These are phyloP conservation scores for Parazoanthus darwini DNA, from an alignment of 92 coral and sea anemone species.

Conservation along the genomic window DNA sequence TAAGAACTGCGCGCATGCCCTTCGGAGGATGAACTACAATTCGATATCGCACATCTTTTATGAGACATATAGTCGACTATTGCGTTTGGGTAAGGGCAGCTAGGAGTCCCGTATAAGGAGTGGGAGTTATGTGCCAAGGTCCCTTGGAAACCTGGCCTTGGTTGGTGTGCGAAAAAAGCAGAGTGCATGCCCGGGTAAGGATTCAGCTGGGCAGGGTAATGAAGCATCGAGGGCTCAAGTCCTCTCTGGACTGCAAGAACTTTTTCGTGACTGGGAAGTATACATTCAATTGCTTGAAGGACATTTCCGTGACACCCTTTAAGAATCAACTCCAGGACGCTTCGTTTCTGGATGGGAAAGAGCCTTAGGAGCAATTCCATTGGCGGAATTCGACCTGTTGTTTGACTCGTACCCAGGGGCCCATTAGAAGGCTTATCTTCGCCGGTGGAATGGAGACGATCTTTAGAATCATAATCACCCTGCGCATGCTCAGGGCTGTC, in stretches of 20 bases:
- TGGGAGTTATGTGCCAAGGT: conserved; percentile 56
- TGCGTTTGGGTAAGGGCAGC: conserved; percentile 58
- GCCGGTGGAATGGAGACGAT: conserved; percentile 3
- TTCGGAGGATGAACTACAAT: conserved; percentile 43
- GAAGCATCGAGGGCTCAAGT: conserved; percentile 60
- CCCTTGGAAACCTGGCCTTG: conserved; percentile 66
- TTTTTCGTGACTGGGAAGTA: conserved; percentile 96
- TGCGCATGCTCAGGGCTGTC: conserved; percentile 46
- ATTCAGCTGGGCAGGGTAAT: conserved; percentile 44
- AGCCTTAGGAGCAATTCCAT: conserved; percentile 86
- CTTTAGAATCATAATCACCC: conserved; percentile 32
- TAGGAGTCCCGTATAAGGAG: conserved; percentile 66
- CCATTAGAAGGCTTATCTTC: conserved; percentile 17
- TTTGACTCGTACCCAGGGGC: not conserved
- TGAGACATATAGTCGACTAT: conserved; percentile 76
- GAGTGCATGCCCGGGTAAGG: conserved; percentile 61
- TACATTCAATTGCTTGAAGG: conserved; percentile 86
- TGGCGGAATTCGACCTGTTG: conserved; percentile 66
- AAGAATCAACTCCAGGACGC: conserved; percentile 89
- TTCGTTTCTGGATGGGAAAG: conserved; percentile 89
- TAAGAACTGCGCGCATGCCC: conserved; percentile 30
- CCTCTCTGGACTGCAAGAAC: conserved; percentile 71
- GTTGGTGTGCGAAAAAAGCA: conserved; percentile 55
- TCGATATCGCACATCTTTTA: conserved; percentile 51
- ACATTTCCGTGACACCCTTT: conserved; percentile 94